Evolutionary conservation across 2,113 vertebrate genomes (phyloP).

Genomic region (Ellobius talpinus): DNA sequence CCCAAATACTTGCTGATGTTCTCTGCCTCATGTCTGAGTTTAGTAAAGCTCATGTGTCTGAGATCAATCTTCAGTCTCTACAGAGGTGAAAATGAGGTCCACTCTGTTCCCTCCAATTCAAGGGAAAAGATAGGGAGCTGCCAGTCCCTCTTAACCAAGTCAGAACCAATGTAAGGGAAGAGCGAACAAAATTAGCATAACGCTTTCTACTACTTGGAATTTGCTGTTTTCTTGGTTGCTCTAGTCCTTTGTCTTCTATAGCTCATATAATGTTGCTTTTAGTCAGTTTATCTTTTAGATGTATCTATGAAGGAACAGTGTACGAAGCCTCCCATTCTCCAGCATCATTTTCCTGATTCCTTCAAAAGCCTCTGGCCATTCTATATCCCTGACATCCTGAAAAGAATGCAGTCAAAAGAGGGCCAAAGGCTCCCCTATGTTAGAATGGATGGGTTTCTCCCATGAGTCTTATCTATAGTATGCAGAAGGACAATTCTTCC

Average conservation of each 20-base stretch:
- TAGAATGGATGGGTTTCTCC: background rate
- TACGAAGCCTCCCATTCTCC: background rate
- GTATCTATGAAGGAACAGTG: background rate
- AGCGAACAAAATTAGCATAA: background rate
- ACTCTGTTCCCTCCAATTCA: background rate
- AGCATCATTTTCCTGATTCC: background rate
- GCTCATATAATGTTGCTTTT: background rate
- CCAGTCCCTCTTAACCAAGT: background rate
- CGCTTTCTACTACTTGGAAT: background rate
- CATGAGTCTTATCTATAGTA: background rate
- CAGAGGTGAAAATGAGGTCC: background rate
- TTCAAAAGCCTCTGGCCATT: background rate
- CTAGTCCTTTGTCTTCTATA: background rate
- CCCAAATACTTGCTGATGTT: background rate
- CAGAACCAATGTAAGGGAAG: background rate
- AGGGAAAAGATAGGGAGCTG: background rate
- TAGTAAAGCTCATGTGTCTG: background rate
- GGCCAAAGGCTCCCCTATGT: background rate
- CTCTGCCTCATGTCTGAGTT: background rate
- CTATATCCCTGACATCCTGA: background rate
- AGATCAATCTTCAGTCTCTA: background rate
- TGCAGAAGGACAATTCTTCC: background rate
- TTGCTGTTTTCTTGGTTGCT: background rate
- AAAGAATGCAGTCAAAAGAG: background rate
- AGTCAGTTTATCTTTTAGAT: background rate